Evolutionary conservation across 2,113 vertebrate genomes (phyloP), one percentile per base, ranked within the genome.

Genomic region (Oenanthe melanoleuca): DNA sequence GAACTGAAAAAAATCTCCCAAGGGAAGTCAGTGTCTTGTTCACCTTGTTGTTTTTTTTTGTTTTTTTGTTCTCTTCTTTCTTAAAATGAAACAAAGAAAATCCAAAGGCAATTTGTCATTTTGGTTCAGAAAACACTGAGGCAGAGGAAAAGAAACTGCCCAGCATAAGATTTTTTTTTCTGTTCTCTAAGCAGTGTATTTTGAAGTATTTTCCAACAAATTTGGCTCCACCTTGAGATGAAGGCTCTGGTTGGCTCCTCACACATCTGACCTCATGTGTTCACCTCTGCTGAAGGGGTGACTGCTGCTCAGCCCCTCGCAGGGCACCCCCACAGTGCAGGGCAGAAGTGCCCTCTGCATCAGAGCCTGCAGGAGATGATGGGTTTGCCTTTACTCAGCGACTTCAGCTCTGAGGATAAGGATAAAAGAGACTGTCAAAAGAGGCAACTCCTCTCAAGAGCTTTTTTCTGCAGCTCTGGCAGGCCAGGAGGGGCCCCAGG

Each of bases 281-380:
- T 73, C 50, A 24, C 16, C 24, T 83, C 56, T 70, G 2, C 10
- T 67, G 25, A 14, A 37, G 33, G 34, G 26, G 15, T 0, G 0
- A 16, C 16, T 81, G 31, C 26, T 69, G 33, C 25, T 75, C 65
- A 71, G 26, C 29, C 34, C 45, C 1, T 2, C 3, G 0, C 4
- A 8, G 60, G 47, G 29, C 56, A 71, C 2, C 3, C 29, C 15
- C 21, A 12, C 0, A 0, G 38, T 18, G 66, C 31, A 74, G 61
- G n/a, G 52, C 61, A 85, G 72, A 53, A 67, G 14, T 12, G 8
- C 28, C 23, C 40, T 53, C 45, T 31, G 50, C 31, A 45, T 37
- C 78, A 73, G 50, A 82, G 42, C 25, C 40, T 37, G 11, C 24
- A 44, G 34, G 24, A 42, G 12, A n/a, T 60, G 12, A 21, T 65